Base-by-base conservation (phyloP, 2,797 vertebrate genomes). In the Moxostoma hubbsi region DNA sequence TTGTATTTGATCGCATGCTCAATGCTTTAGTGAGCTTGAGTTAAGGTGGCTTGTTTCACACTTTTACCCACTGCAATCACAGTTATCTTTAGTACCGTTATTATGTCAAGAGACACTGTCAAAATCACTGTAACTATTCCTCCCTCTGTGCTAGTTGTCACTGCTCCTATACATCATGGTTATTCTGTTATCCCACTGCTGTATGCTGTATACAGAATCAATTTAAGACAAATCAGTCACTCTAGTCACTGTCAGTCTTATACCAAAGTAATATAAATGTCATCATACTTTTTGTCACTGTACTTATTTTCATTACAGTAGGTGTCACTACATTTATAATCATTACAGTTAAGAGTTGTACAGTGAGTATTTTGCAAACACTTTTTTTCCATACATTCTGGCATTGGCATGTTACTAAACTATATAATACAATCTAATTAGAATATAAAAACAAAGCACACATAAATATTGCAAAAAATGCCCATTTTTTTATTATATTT, bases 51-150 rank as follows among this genome's bases (percentile, higher is more conserved):
- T 61, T 61, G 65, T 77, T 77, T 59, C 64, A 59, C 54, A 45
- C 64, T 61, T 68, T 64, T 68, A 15, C 47, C 59, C 12, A 9
- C 65, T 24, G 18, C 61, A 54, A 77, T 77, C 75, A 68, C 55
- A 59, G 75, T 61, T 77, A 68, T 77, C 75, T 77, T 77, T 53
- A 77, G 65, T 53, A 77, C 75, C 61, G 65, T 69, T 77, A 77
- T 69, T 77, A 77, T 51, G 13, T 45, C 36, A 24, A 24, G 55
- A 77, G 46, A 58, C 13, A n/a, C 65, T 69, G 65, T 68, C 75
- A 77, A 68, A 68, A 77, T 59, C 55, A 50, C 46, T 59, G 64
- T 59, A 51, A 68, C 75, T 43, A 77, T 68, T 76, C 47, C 55
- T 77, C 47, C 54, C 55, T 68, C 65, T 0, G 0, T 50, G 46